Conservation (phyloP, 2,113 vertebrate genomes). For the Channa maculata region DNA sequence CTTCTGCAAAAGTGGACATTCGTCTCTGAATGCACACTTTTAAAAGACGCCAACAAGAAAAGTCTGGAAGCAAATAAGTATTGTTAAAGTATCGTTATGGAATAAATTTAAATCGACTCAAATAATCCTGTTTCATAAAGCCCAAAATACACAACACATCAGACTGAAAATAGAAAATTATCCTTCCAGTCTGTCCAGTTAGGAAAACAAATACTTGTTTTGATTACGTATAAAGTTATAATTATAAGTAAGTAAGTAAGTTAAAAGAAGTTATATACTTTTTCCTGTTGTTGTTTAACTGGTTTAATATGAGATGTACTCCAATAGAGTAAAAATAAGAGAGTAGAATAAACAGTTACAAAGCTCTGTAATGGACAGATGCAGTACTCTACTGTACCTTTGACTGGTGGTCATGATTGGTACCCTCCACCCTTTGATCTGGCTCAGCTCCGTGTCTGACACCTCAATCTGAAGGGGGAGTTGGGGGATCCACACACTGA, state of each 20-base stretch:
- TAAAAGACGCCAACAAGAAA: background rate
- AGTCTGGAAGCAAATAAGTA: background rate
- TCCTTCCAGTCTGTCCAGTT: no score
- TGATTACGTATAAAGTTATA: no score
- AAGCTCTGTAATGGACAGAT: background rate
- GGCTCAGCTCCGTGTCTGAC: conserved; percentile 95
- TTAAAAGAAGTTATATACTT: no score
- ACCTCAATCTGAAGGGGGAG: conserved; percentile 96
- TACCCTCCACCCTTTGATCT: conserved; percentile 96
- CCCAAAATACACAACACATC: no score
- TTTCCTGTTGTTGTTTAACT: no score
- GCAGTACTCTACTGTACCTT: conserved; percentile 81
- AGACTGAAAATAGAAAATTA: no score
- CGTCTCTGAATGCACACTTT: background rate
- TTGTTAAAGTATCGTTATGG: background rate
- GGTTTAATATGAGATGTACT: no score
- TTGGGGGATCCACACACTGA: conserved; percentile 94
- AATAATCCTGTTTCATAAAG: background rate
- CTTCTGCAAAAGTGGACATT: conserved; percentile 10
- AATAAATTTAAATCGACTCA: background rate
- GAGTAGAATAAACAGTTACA: background rate
- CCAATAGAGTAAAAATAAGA: background rate
- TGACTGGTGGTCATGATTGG: conserved; percentile 84
- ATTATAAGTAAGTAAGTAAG: no score
- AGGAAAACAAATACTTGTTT: background rate